Evolutionary conservation across 2,888 invertebrate species (phyloP), one percentile per base, ranked within the genome.

Genomic region (Acronicta psi): DNA sequence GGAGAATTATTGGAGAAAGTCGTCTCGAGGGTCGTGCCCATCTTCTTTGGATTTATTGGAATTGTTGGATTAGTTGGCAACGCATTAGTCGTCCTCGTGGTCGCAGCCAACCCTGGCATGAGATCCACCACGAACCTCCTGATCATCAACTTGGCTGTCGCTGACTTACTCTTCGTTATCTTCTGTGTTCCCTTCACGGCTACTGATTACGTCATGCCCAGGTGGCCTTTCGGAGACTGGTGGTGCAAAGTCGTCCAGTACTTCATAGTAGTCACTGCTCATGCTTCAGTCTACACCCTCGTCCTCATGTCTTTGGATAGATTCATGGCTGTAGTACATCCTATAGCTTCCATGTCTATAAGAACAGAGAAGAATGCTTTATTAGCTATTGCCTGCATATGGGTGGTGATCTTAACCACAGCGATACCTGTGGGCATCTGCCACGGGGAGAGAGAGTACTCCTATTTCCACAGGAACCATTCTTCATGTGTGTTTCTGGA

Each of bases 161-260:
- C 99, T 36, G 99, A 99, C 87, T 94, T 99, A 25, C 95, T 98
- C 25, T 99, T 99, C 88, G 98, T 99, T 40, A 96, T 98, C 51
- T 98, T 98, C 90, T 99, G 99, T 91, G 98, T 99, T 16, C 99
- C 99, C 0, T 98, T 98, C 89, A 99, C 99, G 0, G 98, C 98
- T 0, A 96, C 97, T 14, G 98, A 98, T 81, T 99, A 98, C 86
- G 97, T 98, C 0, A 93, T 98, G 82, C 96, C 97, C 7, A 95
- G 96, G 81, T 99, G 98, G 98, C 98, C 98, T 0, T 98, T 99
- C 82, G 98, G 99, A 10, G 96, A 96, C 81, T 93, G 96, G 85
- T 98, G 98, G 97, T 99, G 98, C 92, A 97, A 97, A 91, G 96
- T 97, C 18, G 97, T 98, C 11, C 98, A 98, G 87, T 99, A 98